Evolutionary conservation across 2,888 invertebrate species (phyloP).

Genomic region (Platycheirus rosarum): DNA sequence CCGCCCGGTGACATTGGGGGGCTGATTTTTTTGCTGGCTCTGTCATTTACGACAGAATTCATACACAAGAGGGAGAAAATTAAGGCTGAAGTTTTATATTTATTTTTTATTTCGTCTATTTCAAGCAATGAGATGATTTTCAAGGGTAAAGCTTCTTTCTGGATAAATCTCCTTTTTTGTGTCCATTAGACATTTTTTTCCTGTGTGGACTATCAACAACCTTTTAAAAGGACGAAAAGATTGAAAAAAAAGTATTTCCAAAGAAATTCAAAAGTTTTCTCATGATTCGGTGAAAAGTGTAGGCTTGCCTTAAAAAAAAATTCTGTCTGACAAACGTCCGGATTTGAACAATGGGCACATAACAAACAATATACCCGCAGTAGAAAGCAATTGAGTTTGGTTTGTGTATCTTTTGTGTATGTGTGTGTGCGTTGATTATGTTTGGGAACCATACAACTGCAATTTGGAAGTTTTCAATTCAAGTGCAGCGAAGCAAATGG

Average conservation of each 20-base stretch:
- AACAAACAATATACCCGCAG: slow-evolving; percentile 56
- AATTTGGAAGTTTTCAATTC: slow-evolving; percentile 70
- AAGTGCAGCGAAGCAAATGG: slow-evolving; percentile 70
- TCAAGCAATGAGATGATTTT: slow-evolving; percentile 35
- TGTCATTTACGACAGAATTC: slow-evolving; percentile 48
- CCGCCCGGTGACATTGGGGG: slow-evolving; percentile 31
- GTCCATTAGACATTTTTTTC: slow-evolving; percentile 46
- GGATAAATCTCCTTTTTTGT: slow-evolving; percentile 38
- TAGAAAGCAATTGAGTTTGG: slow-evolving; percentile 32
- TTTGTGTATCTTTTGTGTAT: slow-evolving; percentile 10
- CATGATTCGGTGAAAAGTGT: neutral
- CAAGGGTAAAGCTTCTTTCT: slow-evolving; percentile 59
- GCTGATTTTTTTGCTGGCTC: slow-evolving; percentile 31
- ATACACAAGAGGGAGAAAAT: slow-evolving; percentile 31
- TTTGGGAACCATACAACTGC: slow-evolving; percentile 55
- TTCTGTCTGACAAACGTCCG: slow-evolving; percentile 63
- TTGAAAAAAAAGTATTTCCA: slow-evolving; percentile 24
- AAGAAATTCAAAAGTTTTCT: slow-evolving; percentile 48
- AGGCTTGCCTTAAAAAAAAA: slow-evolving; percentile 50
- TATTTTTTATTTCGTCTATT: slow-evolving; percentile 11
- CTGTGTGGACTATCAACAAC: slow-evolving; percentile 28
- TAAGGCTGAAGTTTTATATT: slow-evolving; percentile 25
- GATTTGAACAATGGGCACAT: slow-evolving; percentile 58
- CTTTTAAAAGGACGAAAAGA: slow-evolving; percentile 30
- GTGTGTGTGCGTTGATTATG: slow-evolving; percentile 44